Evolutionary conservation across 1,140 invertebrate genomes (phyloP), one percentile per base, ranked within the genome.

Genomic region (Atopsyche davidsoni): DNA sequence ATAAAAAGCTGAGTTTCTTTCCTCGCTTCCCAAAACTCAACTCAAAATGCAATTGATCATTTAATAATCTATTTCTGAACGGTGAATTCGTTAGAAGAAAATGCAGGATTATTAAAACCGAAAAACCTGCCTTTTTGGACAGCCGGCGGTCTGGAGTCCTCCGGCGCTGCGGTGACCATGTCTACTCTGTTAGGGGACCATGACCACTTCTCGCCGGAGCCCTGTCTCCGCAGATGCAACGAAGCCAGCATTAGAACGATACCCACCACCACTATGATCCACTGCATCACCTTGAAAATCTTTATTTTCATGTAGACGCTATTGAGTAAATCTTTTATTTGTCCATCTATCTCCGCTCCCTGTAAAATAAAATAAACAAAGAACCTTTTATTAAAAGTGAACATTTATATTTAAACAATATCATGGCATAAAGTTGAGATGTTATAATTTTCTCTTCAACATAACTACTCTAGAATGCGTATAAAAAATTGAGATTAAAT

Each of bases 291-390:
- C 36, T 71, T 64, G 11, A 67, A 61, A 53, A 66, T 65, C 13
- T 60, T 55, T 0, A 74, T 51, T 18, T 67, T 51, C 0, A 57
- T 58, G 50, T 68, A 65, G 0, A 63, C 63, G 1, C 62, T 51
- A 2, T 51, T 55, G 6, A 74, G 46, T 13, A 70, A 62, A 3
- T 62, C 28, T 16, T 59, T 51, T 4, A 72, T 43, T 2, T 60
- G 53, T 7, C 52, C 41, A 13, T 67, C 52, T 10, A 72, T 46
- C 45, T 63, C 61, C 13, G 69, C 69, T 1, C 69, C 66, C 71
- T 74, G 60, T 23, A 32, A 58, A 23, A 9, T 19, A 7, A 14
- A 7, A 39, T 16, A 40, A 36, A 46, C 18, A 14, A 38, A 7
- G 6, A 16, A 38, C 13, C 10, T 38, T 14, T 6, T 6, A 38